Conservation (phyloP, 2,113 vertebrate genomes). For the Calidris pugnax region DNA sequence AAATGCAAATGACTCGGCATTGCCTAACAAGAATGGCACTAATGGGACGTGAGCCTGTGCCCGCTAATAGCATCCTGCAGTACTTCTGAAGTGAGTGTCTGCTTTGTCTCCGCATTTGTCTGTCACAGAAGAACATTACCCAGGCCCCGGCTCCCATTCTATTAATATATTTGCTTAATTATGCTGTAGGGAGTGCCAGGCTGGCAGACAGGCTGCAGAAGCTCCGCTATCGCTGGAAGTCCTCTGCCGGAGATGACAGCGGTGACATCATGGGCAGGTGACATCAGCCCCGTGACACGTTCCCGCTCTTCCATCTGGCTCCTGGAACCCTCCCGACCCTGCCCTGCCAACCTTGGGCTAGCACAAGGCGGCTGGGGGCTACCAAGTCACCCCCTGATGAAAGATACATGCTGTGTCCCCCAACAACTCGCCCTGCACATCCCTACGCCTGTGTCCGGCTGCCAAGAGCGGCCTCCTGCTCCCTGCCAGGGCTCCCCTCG, state of each 20-base stretch:
- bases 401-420: background rate
- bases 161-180: constrained; percentile 66
- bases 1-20: background rate
- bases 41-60: constrained; percentile 7
- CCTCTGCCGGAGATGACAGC: background rate
- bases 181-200: background rate
- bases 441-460: background rate
- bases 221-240: constrained; percentile 14
- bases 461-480: background rate
- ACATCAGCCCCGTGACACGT: background rate
- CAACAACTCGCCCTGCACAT: accelerated
- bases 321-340: background rate
- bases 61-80: background rate
- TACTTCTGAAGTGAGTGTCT: constrained; percentile 28
- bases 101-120: constrained; percentile 58
- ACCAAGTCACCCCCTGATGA: accelerated
- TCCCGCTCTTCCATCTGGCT: background rate
- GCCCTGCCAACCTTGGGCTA: background rate
- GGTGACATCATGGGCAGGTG: constrained; percentile 13
- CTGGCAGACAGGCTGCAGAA: constrained; percentile 42
- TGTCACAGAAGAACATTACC: constrained; percentile 35
- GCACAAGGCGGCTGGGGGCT: accelerated
- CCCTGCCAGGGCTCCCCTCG: accelerated
- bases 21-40: constrained; percentile 16
- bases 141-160: constrained; percentile 17